A percentile compares a stretch with the other conserved stretches of the same genome.
These are phyloP conservation scores for Luperina testacea DNA, from an alignment of 2,888 invertebrate species.

Conservation along the genomic window DNA sequence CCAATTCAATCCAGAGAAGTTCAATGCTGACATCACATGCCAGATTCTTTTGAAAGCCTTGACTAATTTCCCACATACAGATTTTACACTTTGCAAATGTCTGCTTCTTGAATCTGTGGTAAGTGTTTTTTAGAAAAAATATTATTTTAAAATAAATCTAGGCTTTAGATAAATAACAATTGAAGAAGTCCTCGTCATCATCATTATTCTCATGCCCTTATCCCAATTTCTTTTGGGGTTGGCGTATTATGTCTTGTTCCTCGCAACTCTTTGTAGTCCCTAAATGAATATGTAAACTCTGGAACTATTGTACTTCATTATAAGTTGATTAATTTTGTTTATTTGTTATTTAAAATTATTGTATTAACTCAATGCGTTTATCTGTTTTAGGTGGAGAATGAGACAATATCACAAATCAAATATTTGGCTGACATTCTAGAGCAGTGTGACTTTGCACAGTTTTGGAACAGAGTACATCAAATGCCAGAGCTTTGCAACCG, in stretches of 20 bases:
- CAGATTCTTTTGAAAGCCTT: conserved; percentile 98
- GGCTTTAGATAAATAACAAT: background rate
- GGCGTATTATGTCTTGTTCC: background rate
- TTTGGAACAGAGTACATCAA: conserved; percentile 95
- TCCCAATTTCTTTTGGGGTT: background rate
- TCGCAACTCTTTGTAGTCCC: background rate
- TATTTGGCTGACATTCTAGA: conserved; percentile 97
- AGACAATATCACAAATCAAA: conserved; percentile 96
- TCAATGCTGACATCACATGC: conserved; percentile 95
- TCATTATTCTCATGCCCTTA: background rate
- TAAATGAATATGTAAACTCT: background rate
- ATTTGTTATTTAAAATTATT: background rate
- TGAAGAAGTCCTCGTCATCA: background rate
- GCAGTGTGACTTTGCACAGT: conserved; percentile 97
- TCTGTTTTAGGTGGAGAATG: conserved; percentile 92
- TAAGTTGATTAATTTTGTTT: background rate
- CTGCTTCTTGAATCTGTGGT: conserved; percentile 94
- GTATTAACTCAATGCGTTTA: background rate
- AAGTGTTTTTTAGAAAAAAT: conserved; percentile 63
- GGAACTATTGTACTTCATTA: background rate
- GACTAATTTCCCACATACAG: conserved; percentile 99
- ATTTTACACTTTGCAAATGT: conserved; percentile 99
- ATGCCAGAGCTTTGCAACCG: conserved; percentile 94
- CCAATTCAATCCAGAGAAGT: conserved; percentile 97
- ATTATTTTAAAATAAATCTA: background rate